Base-by-base conservation (phyloP, 2,888 invertebrate genomes). In the Protonemura montana region DNA sequence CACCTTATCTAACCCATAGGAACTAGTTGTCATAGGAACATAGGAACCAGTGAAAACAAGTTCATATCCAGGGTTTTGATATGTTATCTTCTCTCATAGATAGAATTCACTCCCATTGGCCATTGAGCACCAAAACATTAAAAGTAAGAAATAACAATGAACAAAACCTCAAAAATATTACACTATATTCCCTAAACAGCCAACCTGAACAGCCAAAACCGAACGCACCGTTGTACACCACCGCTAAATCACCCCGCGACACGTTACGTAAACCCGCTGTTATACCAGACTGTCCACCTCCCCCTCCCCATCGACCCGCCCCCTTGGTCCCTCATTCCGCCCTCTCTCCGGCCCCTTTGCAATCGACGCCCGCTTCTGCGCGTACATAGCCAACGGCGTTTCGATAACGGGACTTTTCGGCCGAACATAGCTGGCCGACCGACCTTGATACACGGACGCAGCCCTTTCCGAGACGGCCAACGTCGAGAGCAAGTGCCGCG, bases 361-460 rank as follows among this genome's bases (percentile, higher is more conserved):
- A 10, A 1, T 21, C 59, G 59, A 2, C 59, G 59, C 59, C 13
- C 59, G 59, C 59, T 2, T 21, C 59, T 59, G 59, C 59, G 59
- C 59, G 59, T 59, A 59, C 59, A 59, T 2, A 10, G 59, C 59
- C 59, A 59, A 21, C 59, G 59, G 59, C 59, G 59, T 59, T 21
- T 59, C 59, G n/a, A n/a, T n/a, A n/a, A n/a, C n/a, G 16, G 59
- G 59, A 35, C 35, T 35, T 10, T 3, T 7, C 41, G 41, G 41
- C 26, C n/a, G n/a, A n/a, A 77, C 77, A n/a, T n/a, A n/a, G n/a
- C n/a, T 21, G 76, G 76, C 76, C n/a, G 76, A 76, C 26, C n/a
- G n/a, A n/a, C n/a, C n/a, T n/a, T n/a, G n/a, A n/a, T n/a, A n/a
- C n/a, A n/a, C n/a, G n/a, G n/a, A n/a, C n/a, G n/a, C n/a, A n/a